phyloP scores from a whole-genome alignment of 2,113 vertebrate genomes.

The Pachyramphus minor region DNA sequence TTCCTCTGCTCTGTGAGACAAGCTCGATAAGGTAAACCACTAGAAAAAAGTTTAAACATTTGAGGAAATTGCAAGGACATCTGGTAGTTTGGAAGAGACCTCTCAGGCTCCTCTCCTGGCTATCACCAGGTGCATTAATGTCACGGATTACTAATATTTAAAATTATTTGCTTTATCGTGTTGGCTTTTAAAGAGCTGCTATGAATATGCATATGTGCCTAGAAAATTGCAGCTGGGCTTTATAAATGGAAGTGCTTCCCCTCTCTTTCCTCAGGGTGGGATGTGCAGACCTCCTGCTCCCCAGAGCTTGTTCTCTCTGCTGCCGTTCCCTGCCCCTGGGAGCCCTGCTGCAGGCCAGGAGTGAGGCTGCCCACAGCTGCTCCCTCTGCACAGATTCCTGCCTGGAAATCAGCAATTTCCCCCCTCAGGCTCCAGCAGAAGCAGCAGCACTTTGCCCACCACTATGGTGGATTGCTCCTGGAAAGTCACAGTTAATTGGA shows the following conservation, averaged over 20 bases:
- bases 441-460: not conserved
- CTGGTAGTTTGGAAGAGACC: not conserved
- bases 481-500: not conserved
- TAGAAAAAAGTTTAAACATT: not conserved
- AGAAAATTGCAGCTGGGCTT: not conserved
- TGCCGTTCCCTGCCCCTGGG: accelerated
- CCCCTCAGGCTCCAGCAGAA: not conserved
- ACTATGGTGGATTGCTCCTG: not conserved
- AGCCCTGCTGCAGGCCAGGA: not conserved
- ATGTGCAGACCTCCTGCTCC: not conserved
- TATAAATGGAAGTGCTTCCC: not conserved
- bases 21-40: conserved; percentile 9
- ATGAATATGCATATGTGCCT: not conserved
- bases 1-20: conserved; percentile 2
- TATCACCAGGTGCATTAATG: not conserved
- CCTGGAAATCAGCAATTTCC: not conserved
- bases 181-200: not conserved
- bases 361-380: not conserved
- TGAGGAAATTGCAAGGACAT: conserved; percentile 31
- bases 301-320: not conserved
- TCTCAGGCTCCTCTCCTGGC: not conserved
- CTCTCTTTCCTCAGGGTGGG: not conserved
- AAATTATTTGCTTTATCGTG: not conserved
- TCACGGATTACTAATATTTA: not conserved
- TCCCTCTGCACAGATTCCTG: not conserved